Conservation (phyloP, 2,888 invertebrate genomes). For the Chirona hameri region DNA sequence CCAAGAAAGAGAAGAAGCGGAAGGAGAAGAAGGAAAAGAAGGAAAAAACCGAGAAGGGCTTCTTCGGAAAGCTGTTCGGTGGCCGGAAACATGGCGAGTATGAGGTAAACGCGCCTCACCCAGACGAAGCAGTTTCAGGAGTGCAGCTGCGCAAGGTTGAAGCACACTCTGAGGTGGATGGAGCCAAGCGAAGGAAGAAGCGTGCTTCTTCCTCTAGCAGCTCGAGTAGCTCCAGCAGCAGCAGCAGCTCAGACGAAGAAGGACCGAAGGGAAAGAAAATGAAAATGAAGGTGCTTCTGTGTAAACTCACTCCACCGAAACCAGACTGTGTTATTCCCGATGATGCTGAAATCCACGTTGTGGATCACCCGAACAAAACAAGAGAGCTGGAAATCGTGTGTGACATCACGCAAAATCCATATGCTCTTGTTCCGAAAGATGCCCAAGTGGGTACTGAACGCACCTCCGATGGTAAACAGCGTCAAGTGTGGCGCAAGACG, state of each 20-base stretch:
- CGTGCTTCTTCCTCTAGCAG: not conserved
- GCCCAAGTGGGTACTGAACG: not conserved
- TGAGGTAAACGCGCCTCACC: not conserved
- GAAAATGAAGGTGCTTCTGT: conserved; percentile 13
- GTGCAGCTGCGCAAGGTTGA: not conserved
- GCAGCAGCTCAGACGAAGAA: not conserved
- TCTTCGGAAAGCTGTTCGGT: conserved; percentile 8
- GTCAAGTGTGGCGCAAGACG: not conserved
- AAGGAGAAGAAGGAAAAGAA: conserved; percentile 10
- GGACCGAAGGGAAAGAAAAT: not conserved
- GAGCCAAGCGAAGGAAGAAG: not conserved
- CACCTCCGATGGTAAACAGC: not conserved
- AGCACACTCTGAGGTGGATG: not conserved
- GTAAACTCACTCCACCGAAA: not conserved
- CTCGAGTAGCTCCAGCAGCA: not conserved
- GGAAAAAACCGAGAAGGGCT: not conserved
- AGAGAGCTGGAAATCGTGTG: not conserved
- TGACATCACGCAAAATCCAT: not conserved
- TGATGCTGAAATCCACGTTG: not conserved
- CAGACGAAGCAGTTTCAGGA: not conserved
- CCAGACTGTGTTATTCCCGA: not conserved
- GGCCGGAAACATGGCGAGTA: conserved; percentile 6
- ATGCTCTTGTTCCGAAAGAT: not conserved
- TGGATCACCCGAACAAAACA: not conserved
- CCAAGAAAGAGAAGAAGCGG: not conserved